Percentiles rank a stretch among this genome's conserved stretches.
These are phyloP conservation scores for Herminia tarsipennalis DNA, from an alignment of 2,888 invertebrate genomes.

Conservation along the genomic window DNA sequence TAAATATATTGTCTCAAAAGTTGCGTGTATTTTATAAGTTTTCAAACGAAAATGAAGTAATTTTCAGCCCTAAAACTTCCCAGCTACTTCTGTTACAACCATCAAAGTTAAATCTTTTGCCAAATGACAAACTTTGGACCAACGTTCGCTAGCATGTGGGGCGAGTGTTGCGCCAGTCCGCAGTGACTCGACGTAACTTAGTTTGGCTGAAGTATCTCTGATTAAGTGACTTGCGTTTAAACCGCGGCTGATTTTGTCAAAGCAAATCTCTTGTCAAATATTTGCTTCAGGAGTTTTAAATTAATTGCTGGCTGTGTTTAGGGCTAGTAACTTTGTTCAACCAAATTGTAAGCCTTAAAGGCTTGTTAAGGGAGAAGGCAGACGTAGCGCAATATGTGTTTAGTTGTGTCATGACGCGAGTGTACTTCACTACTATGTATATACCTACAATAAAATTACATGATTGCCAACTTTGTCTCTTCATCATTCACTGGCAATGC, in stretches of 20 bases:
- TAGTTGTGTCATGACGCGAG: too few relatives aligned
- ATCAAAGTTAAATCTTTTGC: slow-evolving; percentile 11
- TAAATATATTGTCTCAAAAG: too few relatives aligned
- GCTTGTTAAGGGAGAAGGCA: too few relatives aligned
- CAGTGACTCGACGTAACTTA: slow-evolving; percentile 42
- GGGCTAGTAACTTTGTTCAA: background rate
- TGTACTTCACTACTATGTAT: too few relatives aligned
- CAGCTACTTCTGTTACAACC: background rate
- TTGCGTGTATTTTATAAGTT: too few relatives aligned
- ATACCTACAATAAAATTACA: too few relatives aligned
- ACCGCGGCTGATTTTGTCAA: slow-evolving; percentile 45
- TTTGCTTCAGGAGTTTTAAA: slow-evolving; percentile 25
- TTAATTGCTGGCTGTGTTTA: slow-evolving; percentile 12
- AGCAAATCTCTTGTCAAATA: slow-evolving; percentile 44
- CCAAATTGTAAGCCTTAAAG: too few relatives aligned
- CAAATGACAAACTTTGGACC: slow-evolving; percentile 11
- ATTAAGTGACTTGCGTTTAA: slow-evolving; percentile 55
- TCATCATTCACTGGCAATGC: too few relatives aligned
- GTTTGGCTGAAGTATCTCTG: slow-evolving; percentile 43
- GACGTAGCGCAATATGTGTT: too few relatives aligned
- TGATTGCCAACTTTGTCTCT: too few relatives aligned
- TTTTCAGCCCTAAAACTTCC: background rate
- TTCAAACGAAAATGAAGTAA: background rate
- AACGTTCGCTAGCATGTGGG: slow-evolving; percentile 11
- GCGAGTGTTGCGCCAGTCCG: slow-evolving; percentile 5